phyloP scores from a whole-genome alignment of 2,797 vertebrate genomes.

The Acanthurus leucopareius region DNA sequence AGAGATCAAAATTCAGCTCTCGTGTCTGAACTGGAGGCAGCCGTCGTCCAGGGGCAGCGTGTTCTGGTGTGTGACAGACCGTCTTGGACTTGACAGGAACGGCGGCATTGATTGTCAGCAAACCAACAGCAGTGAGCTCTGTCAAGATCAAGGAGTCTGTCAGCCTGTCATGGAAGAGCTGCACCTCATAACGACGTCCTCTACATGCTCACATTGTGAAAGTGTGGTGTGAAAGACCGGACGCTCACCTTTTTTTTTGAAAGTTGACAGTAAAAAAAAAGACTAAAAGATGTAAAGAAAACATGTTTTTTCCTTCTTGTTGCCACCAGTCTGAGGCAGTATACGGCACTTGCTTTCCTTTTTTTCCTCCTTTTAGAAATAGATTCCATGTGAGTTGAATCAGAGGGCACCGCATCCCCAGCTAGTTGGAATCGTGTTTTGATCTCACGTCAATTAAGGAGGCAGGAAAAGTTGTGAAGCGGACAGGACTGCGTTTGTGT shows the following conservation, averaged over 20 bases:
- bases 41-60: not conserved
- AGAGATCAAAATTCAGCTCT: slow-evolving; percentile 7
- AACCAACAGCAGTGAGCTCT: slow-evolving; percentile 9
- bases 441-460: slow-evolving; percentile 50
- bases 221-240: not conserved
- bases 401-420: slow-evolving; percentile 25
- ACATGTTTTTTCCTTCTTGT: not conserved
- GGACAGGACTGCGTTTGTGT: not conserved
- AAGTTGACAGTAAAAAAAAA: slow-evolving; percentile 3
- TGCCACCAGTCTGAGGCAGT: not conserved
- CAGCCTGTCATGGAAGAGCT: not conserved
- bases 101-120: slow-evolving; percentile 19
- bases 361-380: slow-evolving; percentile 5
- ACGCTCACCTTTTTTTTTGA: not conserved
- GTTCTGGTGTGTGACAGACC: not conserved
- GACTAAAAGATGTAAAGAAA: not conserved
- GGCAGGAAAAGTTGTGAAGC: slow-evolving; percentile 24
- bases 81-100: not conserved
- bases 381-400: slow-evolving; percentile 43
- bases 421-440: slow-evolving; percentile 34
- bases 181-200: not conserved
- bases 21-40: not conserved
- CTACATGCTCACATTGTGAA: not conserved
- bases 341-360: not conserved
- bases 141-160: too few species aligned